Evolutionary conservation across 2,888 invertebrate species (phyloP).

Genomic region (Netelia fuscicornis): DNA sequence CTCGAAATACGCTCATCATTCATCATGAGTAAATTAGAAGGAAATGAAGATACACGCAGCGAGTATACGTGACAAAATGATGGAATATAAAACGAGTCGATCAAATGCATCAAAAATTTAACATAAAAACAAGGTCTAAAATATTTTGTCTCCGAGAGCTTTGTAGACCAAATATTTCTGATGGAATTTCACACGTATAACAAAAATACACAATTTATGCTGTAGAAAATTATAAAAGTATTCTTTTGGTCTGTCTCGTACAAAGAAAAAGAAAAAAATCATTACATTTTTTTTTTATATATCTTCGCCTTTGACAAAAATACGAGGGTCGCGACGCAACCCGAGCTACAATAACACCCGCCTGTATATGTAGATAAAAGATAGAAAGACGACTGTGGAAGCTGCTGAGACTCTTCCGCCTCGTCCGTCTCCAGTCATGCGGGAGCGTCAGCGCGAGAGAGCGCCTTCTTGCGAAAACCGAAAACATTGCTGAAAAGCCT

Average conservation of each 20-base stretch:
- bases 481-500: conserved; percentile 58
- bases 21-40: conserved; percentile 64
- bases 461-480: conserved; percentile 57
- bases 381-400: conserved; percentile 28
- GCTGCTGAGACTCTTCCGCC: conserved; percentile 62
- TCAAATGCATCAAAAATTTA: too few species aligned
- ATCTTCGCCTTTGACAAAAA: background rate
- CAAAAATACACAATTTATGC: too few species aligned
- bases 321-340: background rate
- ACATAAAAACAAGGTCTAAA: too few species aligned
- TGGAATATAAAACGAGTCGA: background rate
- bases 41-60: conserved; percentile 32
- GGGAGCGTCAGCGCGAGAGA: conserved; percentile 45
- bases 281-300: conserved; percentile 1
- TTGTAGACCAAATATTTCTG: too few species aligned
- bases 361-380: background rate
- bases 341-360: background rate
- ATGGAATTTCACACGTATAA: too few species aligned
- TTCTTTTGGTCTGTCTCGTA: background rate
- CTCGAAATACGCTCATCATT: conserved; percentile 55
- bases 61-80: background rate
- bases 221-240: too few species aligned
- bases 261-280: background rate
- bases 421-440: conserved; percentile 68
- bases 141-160: too few species aligned